phyloP scores from a whole-genome alignment of 37 sponge, comb jelly and placozoan genomes.

The Halichondria panicea region DNA sequence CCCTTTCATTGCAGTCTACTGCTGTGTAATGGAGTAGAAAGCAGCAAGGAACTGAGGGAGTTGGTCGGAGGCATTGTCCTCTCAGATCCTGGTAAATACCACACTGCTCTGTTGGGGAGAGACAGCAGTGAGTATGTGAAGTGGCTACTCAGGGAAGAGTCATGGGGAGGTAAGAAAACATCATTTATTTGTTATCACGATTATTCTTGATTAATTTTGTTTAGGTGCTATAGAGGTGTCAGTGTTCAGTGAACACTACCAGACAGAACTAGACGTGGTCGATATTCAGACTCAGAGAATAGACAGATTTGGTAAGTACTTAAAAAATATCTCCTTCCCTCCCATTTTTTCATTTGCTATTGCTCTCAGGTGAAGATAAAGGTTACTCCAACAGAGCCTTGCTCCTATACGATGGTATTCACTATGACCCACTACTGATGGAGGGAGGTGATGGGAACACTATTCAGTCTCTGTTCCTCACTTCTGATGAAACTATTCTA shows the following conservation, averaged over 20 bases:
- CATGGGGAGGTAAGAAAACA: slow-evolving; percentile 58
- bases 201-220: not conserved
- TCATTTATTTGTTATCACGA: not conserved
- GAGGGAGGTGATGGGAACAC: not conserved
- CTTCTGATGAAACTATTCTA: slow-evolving; percentile 14
- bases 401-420: slow-evolving; percentile 79
- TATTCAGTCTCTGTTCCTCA: slow-evolving; percentile 39
- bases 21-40: slow-evolving; percentile 1
- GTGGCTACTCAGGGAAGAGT: slow-evolving; percentile 67
- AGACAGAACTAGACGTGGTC: slow-evolving; percentile 80
- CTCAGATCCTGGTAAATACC: slow-evolving; percentile 61
- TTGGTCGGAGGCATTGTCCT: slow-evolving; percentile 55
- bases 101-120: slow-evolving; percentile 47
- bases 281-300: slow-evolving; percentile 80
- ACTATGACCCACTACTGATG: slow-evolving; percentile 80
- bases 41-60: slow-evolving; percentile 44
- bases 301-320: slow-evolving; percentile 79
- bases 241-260: slow-evolving; percentile 66
- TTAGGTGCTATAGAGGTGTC: slow-evolving; percentile 76
- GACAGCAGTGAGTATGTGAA: slow-evolving; percentile 36
- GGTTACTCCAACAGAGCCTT: slow-evolving; percentile 32
- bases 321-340: too few relatives aligned
- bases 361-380: slow-evolving; percentile 36
- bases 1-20: slow-evolving; percentile 27
- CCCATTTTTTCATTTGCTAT: not conserved